Evolutionary conservation across 2,888 invertebrate species (phyloP).

Genomic region (Cacoxenus indagator): DNA sequence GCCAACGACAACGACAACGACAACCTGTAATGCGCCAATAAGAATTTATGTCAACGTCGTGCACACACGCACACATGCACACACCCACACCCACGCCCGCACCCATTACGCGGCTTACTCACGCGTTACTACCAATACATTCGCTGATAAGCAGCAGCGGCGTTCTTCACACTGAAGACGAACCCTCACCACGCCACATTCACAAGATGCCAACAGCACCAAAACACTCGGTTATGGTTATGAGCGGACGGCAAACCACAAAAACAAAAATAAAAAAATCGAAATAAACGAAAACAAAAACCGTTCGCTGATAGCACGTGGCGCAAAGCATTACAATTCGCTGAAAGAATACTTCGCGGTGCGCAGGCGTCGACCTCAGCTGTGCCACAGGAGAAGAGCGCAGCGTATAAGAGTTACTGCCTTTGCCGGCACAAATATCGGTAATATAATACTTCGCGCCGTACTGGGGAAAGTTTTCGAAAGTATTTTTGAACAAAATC

Average conservation of each 20-base stretch:
- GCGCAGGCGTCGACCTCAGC: constrained; percentile 52
- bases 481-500: no score
- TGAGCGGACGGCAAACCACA: constrained; percentile 18
- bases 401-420: constrained; percentile 3
- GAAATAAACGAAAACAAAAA: not conserved
- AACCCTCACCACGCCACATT: not conserved
- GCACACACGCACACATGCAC: constrained; percentile 30
- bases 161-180: not conserved
- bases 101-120: no score
- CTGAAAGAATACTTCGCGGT: constrained; percentile 32
- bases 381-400: not conserved
- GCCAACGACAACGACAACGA: no score
- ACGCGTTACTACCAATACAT: no score
- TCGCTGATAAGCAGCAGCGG: constrained; percentile 14
- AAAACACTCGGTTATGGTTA: no score
- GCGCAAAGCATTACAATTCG: constrained; percentile 62
- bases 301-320: constrained; percentile 32
- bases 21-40: constrained; percentile 57
- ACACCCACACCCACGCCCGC: not conserved
- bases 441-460: not conserved
- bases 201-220: not conserved
- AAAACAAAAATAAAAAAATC: not conserved
- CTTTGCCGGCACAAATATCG: not conserved
- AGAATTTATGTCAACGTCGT: constrained; percentile 60
- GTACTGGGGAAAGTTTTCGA: not conserved